Conservation (phyloP, 2,113 vertebrate species). For the Macrotis lagotis region DNA sequence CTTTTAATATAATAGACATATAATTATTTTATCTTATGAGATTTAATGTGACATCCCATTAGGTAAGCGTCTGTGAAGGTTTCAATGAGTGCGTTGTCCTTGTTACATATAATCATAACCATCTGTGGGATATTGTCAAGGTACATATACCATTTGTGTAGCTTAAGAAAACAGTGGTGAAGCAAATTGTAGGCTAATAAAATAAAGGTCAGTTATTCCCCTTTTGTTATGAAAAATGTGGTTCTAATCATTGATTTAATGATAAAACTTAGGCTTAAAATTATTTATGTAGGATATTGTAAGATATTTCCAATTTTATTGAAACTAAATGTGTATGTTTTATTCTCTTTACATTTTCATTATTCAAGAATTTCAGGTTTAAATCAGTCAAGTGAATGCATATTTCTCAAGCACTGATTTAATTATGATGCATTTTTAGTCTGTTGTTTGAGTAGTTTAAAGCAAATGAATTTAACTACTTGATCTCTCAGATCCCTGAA, state of each 20-base stretch:
- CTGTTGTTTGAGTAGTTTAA: constrained; percentile 68
- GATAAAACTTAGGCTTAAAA: constrained; percentile 71
- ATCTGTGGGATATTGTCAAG: constrained; percentile 85
- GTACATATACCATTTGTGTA: constrained; percentile 80
- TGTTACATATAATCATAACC: constrained; percentile 86
- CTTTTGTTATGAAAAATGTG: constrained; percentile 82
- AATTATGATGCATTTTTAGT: constrained; percentile 70
- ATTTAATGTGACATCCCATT: constrained; percentile 83
- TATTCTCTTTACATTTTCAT: constrained; percentile 68
- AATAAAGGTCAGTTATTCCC: constrained; percentile 84
- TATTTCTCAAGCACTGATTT: constrained; percentile 69
- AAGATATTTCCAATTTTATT: constrained; percentile 61
- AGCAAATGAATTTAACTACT: constrained; percentile 54
- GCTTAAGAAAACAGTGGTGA: constrained; percentile 83
- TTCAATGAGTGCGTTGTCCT: constrained; percentile 82
- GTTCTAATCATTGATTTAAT: constrained; percentile 84
- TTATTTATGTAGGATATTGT: constrained; percentile 51
- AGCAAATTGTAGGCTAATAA: constrained; percentile 91
- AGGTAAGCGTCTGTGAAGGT: constrained; percentile 81
- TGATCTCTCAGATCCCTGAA: constrained; percentile 50
- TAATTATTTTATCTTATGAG: constrained; percentile 72
- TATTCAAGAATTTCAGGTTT: constrained; percentile 58
- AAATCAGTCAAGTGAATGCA: constrained; percentile 29
- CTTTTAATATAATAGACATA: constrained; percentile 59
- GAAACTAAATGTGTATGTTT: constrained; percentile 61